Conservation (phyloP, 2,888 invertebrate genomes). For the Neoascia interrupta region DNA sequence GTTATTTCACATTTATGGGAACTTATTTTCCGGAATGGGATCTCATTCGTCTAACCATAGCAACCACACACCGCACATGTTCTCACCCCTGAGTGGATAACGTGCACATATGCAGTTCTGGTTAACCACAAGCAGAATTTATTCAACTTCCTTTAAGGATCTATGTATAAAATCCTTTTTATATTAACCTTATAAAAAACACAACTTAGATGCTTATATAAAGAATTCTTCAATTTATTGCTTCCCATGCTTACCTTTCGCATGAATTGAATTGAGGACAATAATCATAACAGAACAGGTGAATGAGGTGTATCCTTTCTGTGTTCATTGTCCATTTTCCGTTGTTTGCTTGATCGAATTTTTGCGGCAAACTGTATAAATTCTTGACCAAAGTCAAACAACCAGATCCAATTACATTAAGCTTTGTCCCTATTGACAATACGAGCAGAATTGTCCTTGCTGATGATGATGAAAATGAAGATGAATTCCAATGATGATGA, state of each 20-base stretch:
- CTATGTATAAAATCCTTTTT: conserved; percentile 30
- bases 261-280: conserved; percentile 23
- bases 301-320: conserved; percentile 24
- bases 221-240: conserved; percentile 23
- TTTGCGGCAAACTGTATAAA: conserved; percentile 15
- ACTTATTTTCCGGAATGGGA: conserved; percentile 1
- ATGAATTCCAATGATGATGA: conserved; percentile 22
- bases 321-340: conserved; percentile 31
- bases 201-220: not conserved
- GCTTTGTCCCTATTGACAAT: conserved; percentile 34
- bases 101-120: not conserved
- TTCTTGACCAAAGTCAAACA: conserved; percentile 9
- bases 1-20: not conserved
- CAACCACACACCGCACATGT: not conserved
- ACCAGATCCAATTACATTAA: conserved; percentile 52
- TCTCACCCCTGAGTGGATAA: not conserved
- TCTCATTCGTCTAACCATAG: not conserved
- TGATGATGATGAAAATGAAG: conserved; percentile 46
- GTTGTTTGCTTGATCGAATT: conserved; percentile 38
- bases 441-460: conserved; percentile 19
- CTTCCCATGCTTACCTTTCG: conserved; percentile 36
- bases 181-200: conserved; percentile 28
- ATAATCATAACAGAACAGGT: conserved; percentile 16
- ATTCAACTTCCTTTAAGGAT: conserved; percentile 40
- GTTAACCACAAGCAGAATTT: conserved; percentile 17